phyloP scores from a whole-genome alignment of 2,797 vertebrate species.

The Agapornis canus region DNA sequence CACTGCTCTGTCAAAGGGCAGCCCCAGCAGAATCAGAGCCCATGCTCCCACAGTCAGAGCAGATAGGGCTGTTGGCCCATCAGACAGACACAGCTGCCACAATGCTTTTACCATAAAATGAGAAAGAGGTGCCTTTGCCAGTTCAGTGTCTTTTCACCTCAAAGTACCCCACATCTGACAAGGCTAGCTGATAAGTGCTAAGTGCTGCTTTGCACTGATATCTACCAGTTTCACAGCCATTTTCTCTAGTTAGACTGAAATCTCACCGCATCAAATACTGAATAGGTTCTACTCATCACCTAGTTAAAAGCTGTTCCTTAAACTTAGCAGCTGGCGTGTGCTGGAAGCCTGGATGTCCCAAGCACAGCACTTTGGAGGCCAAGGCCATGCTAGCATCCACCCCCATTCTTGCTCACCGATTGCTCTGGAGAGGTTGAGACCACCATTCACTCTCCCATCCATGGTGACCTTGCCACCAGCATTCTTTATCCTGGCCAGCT shows the following conservation, averaged over 20 bases:
- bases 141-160: not conserved
- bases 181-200: not conserved
- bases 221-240: rapidly evolving
- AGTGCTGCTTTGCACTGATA: not conserved
- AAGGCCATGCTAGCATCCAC: not conserved
- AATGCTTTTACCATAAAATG: not conserved
- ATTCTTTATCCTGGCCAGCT: constrained; percentile 95
- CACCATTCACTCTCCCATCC: constrained; percentile 96
- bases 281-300: not conserved
- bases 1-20: not conserved
- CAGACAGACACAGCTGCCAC: not conserved
- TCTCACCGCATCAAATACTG: not conserved
- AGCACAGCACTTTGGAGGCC: not conserved
- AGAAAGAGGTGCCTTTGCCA: not conserved
- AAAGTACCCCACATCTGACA: not conserved
- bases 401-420: constrained; percentile 81
- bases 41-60: not conserved
- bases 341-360: rapidly evolving
- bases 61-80: not conserved
- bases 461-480: constrained; percentile 98
- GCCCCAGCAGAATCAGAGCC: rapidly evolving
- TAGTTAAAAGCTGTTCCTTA: too few species aligned
- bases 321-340: not conserved
- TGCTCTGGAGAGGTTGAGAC: constrained; percentile 96
- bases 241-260: not conserved